Evolutionary conservation across 2,888 invertebrate species (phyloP), one percentile per base, ranked within the genome.

Genomic region (Omphaloscelis lunosa): DNA sequence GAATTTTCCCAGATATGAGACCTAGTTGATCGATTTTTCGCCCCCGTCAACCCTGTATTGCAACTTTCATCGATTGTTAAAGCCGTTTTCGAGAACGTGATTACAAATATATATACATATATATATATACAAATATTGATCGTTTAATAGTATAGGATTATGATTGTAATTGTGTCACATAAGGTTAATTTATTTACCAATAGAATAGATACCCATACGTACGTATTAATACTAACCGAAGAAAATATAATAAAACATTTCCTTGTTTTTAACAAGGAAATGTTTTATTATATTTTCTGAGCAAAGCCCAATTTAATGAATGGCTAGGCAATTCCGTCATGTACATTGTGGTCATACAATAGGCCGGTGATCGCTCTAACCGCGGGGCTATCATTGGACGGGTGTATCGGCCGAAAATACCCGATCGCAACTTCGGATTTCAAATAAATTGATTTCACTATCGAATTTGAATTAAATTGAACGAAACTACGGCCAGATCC

Each of bases 291-390:
- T n/a, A n/a, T n/a, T n/a, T n/a, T n/a, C n/a, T n/a, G n/a, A n/a
- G 41, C 34, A 48, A 45, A 70, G 39, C 45, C 48, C 72, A 82
- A 72, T 85, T 82, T 63, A 79, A 68, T 73, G 73, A 84, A 68
- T 73, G 63, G 59, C 56, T 72, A 59, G 72, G 67, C 77, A 77
- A 87, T 85, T 75, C 34, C 59, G 63, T 41, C 71, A 62, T 45
- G 69, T 70, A 68, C 65, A 77, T 53, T 75, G 77, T 73, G 53
- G 51, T 1, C 59, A 23, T 51, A 72, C 73, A 84, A 81, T 77
- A 39, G 39, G 17, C 77, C 87, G 75, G 74, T 80, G 87, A 84
- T 85, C 75, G 87, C 27, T 66, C 67, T 75, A 80, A 80, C 87
- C 72, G 61, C 81, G 48, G 61, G 68, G 71, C 81, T 75, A 84